phyloP scores from a whole-genome alignment of 2,797 vertebrate species.

The Esox masquinongy region DNA sequence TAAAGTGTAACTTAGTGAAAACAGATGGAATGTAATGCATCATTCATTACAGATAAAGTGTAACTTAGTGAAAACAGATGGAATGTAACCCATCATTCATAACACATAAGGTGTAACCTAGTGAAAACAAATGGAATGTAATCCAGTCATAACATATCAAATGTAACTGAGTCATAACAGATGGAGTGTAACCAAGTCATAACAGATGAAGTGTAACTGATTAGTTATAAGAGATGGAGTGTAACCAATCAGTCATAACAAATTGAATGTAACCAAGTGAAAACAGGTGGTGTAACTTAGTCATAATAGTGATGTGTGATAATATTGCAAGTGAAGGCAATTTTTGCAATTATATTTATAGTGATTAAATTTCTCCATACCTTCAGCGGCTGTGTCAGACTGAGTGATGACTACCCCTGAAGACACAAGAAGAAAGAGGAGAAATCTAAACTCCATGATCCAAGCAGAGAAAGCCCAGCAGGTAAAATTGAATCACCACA shows the following conservation, averaged over 20 bases:
- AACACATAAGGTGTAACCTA: too few species aligned
- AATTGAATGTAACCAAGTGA: not conserved
- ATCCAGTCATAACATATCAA: too few species aligned
- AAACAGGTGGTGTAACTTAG: not conserved
- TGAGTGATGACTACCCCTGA: constrained; percentile 37
- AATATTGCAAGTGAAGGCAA: constrained; percentile 8
- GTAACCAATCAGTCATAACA: too few species aligned
- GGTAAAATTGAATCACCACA: not conserved
- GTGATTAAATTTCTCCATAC: constrained; percentile 50
- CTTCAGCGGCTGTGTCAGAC: constrained; percentile 27
- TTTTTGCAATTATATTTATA: not conserved
- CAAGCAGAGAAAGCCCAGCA: constrained; percentile 22
- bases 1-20: too few species aligned
- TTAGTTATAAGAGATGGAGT: too few species aligned
- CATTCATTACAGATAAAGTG: too few species aligned
- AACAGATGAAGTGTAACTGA: not conserved
- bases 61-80: too few species aligned
- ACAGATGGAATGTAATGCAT: too few species aligned
- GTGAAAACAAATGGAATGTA: too few species aligned
- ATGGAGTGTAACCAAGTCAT: not conserved
- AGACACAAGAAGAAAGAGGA: constrained; percentile 49
- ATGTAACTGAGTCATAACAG: not conserved
- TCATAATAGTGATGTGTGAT: not conserved
- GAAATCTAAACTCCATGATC: constrained; percentile 63
- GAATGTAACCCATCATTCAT: too few species aligned